phyloP scores from a whole-genome alignment of 2,888 invertebrate genomes.

The Pheosia tremula region DNA sequence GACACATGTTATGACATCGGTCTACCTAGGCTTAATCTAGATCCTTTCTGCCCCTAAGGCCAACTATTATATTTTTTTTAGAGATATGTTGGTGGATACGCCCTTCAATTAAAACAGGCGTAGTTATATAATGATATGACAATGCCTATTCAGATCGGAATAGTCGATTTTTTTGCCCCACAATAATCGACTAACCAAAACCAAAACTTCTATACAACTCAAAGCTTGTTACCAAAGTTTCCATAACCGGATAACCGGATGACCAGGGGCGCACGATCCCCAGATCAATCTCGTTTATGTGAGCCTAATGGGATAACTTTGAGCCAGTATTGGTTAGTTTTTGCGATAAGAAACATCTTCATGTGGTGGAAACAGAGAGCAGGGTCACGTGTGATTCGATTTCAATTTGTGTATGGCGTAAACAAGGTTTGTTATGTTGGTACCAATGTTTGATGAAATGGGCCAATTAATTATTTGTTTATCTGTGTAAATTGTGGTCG shows the following conservation, averaged over 20 bases:
- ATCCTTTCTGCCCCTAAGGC: no score
- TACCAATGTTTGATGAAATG: not conserved
- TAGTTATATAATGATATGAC: not conserved
- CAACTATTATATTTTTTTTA: no score
- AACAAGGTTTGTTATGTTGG: not conserved
- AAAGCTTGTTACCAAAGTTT: slow-evolving; percentile 32
- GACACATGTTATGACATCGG: no score
- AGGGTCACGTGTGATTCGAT: slow-evolving; percentile 4
- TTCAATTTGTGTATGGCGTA: not conserved
- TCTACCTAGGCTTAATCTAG: no score
- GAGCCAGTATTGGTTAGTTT: slow-evolving; percentile 17
- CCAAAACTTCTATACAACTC: not conserved
- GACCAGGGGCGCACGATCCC: slow-evolving; percentile 20
- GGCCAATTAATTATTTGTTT: not conserved
- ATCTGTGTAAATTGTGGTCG: no score
- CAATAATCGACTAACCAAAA: not conserved
- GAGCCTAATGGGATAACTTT: slow-evolving; percentile 37
- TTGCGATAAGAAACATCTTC: slow-evolving; percentile 15
- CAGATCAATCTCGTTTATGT: slow-evolving; percentile 32
- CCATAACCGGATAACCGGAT: slow-evolving; percentile 26
- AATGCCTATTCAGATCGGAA: not conserved
- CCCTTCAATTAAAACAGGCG: no score
- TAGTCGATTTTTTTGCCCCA: not conserved
- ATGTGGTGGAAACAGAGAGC: not conserved
- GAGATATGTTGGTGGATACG: no score